Evolutionary conservation across 2,888 invertebrate species (phyloP).

Genomic region (Mermis nigrescens): DNA sequence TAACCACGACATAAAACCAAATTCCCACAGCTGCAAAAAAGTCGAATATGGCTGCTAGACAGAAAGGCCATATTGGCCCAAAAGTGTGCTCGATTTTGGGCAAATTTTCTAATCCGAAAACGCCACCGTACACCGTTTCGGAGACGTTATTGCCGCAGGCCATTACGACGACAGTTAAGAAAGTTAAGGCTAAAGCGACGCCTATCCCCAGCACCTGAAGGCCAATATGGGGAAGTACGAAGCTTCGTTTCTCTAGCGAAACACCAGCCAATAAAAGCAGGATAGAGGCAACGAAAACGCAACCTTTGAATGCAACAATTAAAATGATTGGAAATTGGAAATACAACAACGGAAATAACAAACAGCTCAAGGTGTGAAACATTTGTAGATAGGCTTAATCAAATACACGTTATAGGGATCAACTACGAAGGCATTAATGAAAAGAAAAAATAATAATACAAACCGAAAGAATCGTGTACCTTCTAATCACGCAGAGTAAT

Average conservation of each 20-base stretch:
- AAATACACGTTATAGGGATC: no score
- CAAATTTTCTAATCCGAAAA: slow-evolving; percentile 21
- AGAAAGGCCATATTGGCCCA: slow-evolving; percentile 31
- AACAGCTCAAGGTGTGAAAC: no score
- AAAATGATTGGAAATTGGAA: no score
- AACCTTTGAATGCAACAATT: no score
- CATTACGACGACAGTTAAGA: slow-evolving; percentile 24
- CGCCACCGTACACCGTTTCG: slow-evolving; percentile 20
- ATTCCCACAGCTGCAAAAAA: slow-evolving; percentile 26
- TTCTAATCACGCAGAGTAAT: no score
- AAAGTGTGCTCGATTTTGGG: slow-evolving; percentile 23
- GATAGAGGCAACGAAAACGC: not conserved
- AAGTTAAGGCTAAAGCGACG: slow-evolving; percentile 21
- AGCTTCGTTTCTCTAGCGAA: slow-evolving; percentile 19
- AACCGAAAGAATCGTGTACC: no score
- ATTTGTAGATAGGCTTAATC: no score
- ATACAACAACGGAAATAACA: no score
- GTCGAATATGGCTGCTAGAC: slow-evolving; percentile 25
- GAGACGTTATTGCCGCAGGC: slow-evolving; percentile 25
- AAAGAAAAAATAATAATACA: no score
- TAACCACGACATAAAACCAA: slow-evolving; percentile 25
- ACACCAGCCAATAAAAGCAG: slow-evolving; percentile 12
- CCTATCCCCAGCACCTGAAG: slow-evolving; percentile 23
- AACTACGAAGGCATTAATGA: no score
- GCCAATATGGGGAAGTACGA: slow-evolving; percentile 23